Evolutionary conservation across 2,113 vertebrate genomes (phyloP).

Genomic region (Azemiops feae): DNA sequence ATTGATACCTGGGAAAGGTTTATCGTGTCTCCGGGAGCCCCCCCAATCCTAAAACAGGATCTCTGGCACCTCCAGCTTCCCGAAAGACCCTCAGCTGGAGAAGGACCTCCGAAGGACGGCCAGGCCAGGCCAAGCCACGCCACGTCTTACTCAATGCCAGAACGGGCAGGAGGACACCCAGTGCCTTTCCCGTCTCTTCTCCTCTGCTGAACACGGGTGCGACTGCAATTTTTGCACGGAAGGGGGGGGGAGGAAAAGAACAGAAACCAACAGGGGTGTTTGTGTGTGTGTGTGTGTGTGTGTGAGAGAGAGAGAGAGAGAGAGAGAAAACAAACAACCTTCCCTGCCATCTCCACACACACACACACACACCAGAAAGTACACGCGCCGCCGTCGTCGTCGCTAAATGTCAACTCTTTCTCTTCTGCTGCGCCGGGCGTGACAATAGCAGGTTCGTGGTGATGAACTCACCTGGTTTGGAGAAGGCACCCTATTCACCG

Average conservation of each 20-base stretch:
- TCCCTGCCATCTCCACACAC: not conserved
- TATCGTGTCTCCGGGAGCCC: not conserved
- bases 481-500: slow-evolving; percentile 87
- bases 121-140: not conserved
- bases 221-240: slow-evolving; percentile 54
- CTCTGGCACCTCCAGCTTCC: not conserved
- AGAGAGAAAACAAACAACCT: too few relatives aligned
- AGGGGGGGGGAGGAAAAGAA: slow-evolving; percentile 15
- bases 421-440: slow-evolving; percentile 51
- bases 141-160: not conserved
- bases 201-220: not conserved
- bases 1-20: not conserved
- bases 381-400: slow-evolving; percentile 35
- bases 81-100: not conserved
- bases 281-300: too few relatives aligned
- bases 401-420: slow-evolving; percentile 67
- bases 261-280: not conserved
- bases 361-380: slow-evolving; percentile 32
- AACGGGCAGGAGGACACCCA: not conserved
- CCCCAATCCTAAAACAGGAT: not conserved
- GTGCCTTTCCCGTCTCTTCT: not conserved
- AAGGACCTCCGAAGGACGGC: not conserved
- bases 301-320: not conserved
- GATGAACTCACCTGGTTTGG: slow-evolving; percentile 85
- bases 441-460: slow-evolving; percentile 72